phyloP scores from a whole-genome alignment of 2,888 invertebrate genomes.

The Sphaerophoria taeniata region DNA sequence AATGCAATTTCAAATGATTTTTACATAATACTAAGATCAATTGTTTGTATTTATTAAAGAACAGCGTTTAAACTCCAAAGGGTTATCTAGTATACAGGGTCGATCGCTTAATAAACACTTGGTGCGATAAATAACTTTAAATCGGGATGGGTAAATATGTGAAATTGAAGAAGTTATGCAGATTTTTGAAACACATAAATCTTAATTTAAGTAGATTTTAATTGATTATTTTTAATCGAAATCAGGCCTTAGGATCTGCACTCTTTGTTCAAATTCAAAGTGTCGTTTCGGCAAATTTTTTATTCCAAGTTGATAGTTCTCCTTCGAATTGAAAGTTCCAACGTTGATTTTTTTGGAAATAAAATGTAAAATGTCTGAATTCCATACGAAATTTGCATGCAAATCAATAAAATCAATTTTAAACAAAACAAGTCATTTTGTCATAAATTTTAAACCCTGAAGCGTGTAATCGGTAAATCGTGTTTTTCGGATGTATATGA shows the following conservation, averaged over 20 bases:
- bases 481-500: slow-evolving; percentile 36
- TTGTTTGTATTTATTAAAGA: no score
- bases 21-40: no score
- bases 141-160: no score
- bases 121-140: no score
- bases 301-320: slow-evolving; percentile 5
- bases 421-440: slow-evolving; percentile 40
- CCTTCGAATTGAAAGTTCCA: background rate
- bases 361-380: slow-evolving; percentile 12
- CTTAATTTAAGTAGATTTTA: slow-evolving; percentile 1
- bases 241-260: background rate
- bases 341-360: background rate
- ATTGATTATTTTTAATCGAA: background rate
- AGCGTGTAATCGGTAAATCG: slow-evolving; percentile 51
- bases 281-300: background rate
- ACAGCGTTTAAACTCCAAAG: no score
- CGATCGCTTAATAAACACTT: no score
- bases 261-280: background rate
- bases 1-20: no score
- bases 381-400: slow-evolving; percentile 10
- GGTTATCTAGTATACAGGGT: no score
- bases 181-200: background rate
- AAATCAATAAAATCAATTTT: slow-evolving; percentile 6
- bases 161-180: no score
- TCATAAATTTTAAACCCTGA: slow-evolving; percentile 35